These are phyloP conservation scores for Vireo altiloquus DNA, from an alignment of 2,113 vertebrate genomes.

Conservation along the genomic window DNA sequence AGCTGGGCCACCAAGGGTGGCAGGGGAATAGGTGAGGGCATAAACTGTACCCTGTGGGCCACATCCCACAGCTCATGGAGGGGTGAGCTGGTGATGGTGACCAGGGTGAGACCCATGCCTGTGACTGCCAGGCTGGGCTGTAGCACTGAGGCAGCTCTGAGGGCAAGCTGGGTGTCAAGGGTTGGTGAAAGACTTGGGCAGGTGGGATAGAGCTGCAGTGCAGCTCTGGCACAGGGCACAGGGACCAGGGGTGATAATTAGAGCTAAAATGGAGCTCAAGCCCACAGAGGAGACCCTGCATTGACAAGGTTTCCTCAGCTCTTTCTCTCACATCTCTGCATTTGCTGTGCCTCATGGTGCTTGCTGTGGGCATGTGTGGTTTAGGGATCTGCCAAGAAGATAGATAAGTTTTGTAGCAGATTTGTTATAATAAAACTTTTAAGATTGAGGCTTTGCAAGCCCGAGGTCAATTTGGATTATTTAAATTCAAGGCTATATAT, in stretches of 20 bases:
- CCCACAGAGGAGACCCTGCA: background rate
- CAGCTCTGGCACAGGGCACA: background rate
- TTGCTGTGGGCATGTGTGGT: background rate
- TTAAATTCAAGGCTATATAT: background rate
- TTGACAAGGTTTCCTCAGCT: background rate
- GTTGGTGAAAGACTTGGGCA: rapidly evolving
- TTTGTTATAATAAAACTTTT: background rate
- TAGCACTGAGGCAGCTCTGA: background rate
- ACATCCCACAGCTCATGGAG: background rate
- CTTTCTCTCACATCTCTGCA: background rate
- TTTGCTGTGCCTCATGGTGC: rapidly evolving
- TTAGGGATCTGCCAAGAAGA: background rate
- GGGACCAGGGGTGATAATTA: rapidly evolving
- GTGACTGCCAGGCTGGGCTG: background rate
- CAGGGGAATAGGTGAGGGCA: too few relatives aligned
- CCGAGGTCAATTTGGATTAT: background rate
- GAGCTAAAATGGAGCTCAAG: background rate
- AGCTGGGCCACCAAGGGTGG: background rate
- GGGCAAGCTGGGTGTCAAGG: rapidly evolving
- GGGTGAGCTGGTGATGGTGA: background rate
- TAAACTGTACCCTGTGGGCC: rapidly evolving
- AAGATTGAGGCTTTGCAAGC: background rate
- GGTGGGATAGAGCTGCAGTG: rapidly evolving
- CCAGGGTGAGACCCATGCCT: background rate
- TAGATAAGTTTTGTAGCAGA: background rate